These are phyloP conservation scores for Ondatra zibethicus DNA, from an alignment of 2,113 vertebrate species.

Conservation along the genomic window DNA sequence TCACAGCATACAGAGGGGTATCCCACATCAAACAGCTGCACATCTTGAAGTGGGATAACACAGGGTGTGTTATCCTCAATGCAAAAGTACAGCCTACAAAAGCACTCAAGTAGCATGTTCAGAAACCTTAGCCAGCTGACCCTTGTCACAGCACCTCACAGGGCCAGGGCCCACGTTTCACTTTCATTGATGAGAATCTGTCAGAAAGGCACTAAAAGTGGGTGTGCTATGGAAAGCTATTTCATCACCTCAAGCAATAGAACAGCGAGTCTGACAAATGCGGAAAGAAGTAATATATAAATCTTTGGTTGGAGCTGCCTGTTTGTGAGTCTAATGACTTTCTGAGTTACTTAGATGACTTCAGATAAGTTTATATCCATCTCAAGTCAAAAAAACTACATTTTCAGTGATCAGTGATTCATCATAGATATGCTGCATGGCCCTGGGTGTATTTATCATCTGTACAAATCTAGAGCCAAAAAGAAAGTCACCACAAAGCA, in stretches of 20 bases:
- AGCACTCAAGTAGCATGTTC: background rate
- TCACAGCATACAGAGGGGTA: too few relatives aligned
- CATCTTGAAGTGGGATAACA: background rate
- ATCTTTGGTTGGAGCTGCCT: background rate
- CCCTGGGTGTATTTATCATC: background rate
- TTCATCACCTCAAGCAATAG: background rate
- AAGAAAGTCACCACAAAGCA: background rate
- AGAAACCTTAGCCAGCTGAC: background rate
- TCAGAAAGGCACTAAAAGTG: too few relatives aligned
- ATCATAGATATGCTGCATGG: background rate
- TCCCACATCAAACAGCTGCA: background rate
- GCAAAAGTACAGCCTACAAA: background rate
- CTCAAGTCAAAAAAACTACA: constrained; percentile 17
- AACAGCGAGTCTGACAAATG: background rate
- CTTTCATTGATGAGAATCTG: background rate
- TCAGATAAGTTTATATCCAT: constrained; percentile 40
- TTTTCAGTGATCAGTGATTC: background rate
- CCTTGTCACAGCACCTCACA: background rate
- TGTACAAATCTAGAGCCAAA: background rate
- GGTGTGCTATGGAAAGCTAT: background rate
- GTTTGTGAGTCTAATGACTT: background rate
- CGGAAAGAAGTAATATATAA: background rate
- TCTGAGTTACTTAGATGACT: background rate
- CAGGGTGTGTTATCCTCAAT: background rate
- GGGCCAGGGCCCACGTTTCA: background rate